phyloP scores from a whole-genome alignment of 2,888 invertebrate species.

The Orthosia gracilis region DNA sequence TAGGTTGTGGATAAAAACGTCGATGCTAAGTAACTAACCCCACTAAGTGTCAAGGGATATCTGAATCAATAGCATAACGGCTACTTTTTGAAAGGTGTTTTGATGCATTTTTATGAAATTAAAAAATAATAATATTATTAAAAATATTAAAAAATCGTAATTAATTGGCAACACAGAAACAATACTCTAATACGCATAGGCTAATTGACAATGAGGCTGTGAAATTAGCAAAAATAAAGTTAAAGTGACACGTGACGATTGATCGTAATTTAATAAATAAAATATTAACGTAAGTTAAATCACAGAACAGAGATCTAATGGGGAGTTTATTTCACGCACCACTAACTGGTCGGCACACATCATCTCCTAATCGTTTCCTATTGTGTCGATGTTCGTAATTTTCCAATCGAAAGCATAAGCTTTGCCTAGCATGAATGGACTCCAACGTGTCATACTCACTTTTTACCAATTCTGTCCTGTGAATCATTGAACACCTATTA shows the following conservation, averaged over 20 bases:
- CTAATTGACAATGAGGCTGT: conserved; percentile 91
- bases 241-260: conserved; percentile 84
- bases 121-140: conserved; percentile 75
- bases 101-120: conserved; percentile 88
- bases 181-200: conserved; percentile 91
- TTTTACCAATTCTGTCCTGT: conserved; percentile 51
- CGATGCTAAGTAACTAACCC: conserved; percentile 78
- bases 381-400: conserved; percentile 55
- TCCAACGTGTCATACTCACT: conserved; percentile 48
- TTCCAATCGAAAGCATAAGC: conserved; percentile 48
- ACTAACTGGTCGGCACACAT: conserved; percentile 54
- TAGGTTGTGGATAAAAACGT: conserved; percentile 78
- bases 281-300: conserved; percentile 80
- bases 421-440: conserved; percentile 37
- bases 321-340: conserved; percentile 43
- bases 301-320: conserved; percentile 78
- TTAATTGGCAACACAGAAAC: conserved; percentile 90
- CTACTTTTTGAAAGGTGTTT: conserved; percentile 90
- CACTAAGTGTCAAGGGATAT: conserved; percentile 86
- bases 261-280: conserved; percentile 85
- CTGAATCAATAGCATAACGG: conserved; percentile 89
- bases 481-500: conserved; percentile 58
- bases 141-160: conserved; percentile 80
- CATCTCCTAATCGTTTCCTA: conserved; percentile 46
- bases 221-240: conserved; percentile 90